Base-by-base conservation (phyloP, 2,797 vertebrate genomes). In the Sebastes minor region DNA sequence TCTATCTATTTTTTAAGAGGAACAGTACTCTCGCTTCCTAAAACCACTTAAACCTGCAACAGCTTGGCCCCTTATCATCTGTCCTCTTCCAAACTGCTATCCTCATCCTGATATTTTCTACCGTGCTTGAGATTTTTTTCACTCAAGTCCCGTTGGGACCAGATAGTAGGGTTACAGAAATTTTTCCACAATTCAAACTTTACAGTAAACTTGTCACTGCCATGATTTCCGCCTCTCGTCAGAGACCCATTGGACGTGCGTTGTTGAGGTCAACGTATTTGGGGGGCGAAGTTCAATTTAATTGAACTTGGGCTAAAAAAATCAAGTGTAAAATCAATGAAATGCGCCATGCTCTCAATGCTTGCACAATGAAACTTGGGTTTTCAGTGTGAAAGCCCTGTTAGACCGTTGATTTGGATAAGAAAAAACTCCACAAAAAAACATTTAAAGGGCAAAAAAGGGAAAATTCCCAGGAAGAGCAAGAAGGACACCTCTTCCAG, bases 31-130 rank as follows among this genome's bases (percentile, higher is more conserved):
- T 66, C 12, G 61, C 38, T 30, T 80, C 52, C 60, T 35, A 55
- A 71, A 77, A 80, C 63, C 46, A 73, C 33, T 79, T 71, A 46
- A 64, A 76, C 56, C 32, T 59, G 27, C 25, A 71, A 35, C 13
- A 56, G 27, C 69, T 76, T 66, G 38, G 4, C 16, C 28, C 10
- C 22, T 55, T 10, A 76, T 68, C 38, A 61, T 55, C 25, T 4
- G 8, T 56, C 42, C 28, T 57, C 27, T 38, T 20, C 10, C 6
- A 42, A 38, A 27, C 10, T 27, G 32, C 9, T 27, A 13, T 25
- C 23, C 4, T 16, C 18, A 4, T 25, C 22, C 32, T 56, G 49
- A 16, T 55, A n/a, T 52, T 52, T 73, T 49, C 25, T 46, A 20
- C 55, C 12, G 42, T 42, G 10, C 35, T 62, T 52, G 46, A 49